Evolutionary conservation across 2,113 vertebrate species (phyloP).

Genomic region (Scytalopus superciliaris): DNA sequence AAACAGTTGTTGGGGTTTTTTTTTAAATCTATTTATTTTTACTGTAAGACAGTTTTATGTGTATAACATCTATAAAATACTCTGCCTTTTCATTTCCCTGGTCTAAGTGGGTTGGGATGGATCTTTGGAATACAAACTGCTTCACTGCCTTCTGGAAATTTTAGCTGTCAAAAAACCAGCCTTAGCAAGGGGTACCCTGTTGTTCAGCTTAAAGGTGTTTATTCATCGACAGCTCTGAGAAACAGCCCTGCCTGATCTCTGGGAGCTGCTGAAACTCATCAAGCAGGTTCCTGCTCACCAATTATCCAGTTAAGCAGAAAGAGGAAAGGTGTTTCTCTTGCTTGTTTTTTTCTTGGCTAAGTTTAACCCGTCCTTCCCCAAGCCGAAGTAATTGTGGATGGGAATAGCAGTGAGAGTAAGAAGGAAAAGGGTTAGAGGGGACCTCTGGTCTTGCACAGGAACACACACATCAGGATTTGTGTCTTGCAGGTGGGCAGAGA

Average conservation of each 20-base stretch:
- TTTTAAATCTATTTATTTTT: neutral
- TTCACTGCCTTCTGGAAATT: neutral
- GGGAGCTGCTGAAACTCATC: constrained; percentile 62
- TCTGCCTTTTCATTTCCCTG: neutral
- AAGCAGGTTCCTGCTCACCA: constrained; percentile 48
- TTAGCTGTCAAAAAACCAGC: neutral
- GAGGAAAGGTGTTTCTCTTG: constrained; percentile 51
- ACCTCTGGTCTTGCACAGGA: neutral
- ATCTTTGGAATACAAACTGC: neutral
- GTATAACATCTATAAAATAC: neutral
- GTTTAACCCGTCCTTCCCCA: neutral
- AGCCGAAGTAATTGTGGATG: neutral
- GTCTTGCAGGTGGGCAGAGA: neutral
- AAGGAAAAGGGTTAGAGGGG: neutral
- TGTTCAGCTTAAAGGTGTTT: neutral
- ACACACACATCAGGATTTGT: neutral
- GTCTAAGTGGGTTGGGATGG: neutral
- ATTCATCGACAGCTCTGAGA: neutral
- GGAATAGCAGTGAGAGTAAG: neutral
- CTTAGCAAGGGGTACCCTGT: neutral
- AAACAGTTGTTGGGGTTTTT: neutral
- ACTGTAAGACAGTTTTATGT: neutral
- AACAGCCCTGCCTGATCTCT: neutral
- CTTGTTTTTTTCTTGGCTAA: neutral
- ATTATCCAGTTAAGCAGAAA: constrained; percentile 57